Evolutionary conservation across 1,140 invertebrate genomes (phyloP), one percentile per base, ranked within the genome.

Genomic region (Zophobas atratus): DNA sequence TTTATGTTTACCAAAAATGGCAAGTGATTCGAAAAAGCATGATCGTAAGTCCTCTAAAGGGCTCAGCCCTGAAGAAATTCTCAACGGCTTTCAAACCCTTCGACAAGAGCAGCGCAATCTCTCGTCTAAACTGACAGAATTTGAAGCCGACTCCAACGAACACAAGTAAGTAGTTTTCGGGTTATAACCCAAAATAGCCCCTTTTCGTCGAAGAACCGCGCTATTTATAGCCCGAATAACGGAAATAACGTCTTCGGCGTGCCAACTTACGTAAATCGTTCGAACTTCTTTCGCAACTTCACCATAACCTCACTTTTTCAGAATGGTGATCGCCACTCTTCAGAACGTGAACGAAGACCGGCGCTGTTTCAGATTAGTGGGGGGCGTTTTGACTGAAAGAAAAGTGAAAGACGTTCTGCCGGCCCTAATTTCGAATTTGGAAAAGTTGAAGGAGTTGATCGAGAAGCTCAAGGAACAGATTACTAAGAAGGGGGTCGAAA

Each of bases 351-450:
- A 97, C 82, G 91, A 90, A 33, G 91, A 93, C 56, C 91, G 97
- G 82, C 98, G 96, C 87, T 99, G 97, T 87, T 99, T 95, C 85
- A 91, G 97, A 84, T 93, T 98, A 90, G 93, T 99, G 79, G 97
- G 97, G 43, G 97, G 97, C 8, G 93, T 99, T 57, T 88, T 99
- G 51, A 96, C 97, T 80, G 97, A 99, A 88, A 90, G 95, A 81
- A 97, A 94, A 34, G 97, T 99, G 0, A 94, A 93, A 84, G 96
- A 98, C 80, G 94, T 99, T 32, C 86, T 98, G 81, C 97, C 97
- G 35, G 93, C 93, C 72, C 88, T 99, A 71, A 87, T 91, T 55
- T 90, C 90, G 74, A 99, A 98, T 86, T 92, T 92, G 86, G 93
- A 97, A 82, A 93, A 95, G 91, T 88, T 99, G 77, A 90, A 90